Base-by-base conservation (phyloP, 2,113 vertebrate genomes). In the Chamaea fasciata region DNA sequence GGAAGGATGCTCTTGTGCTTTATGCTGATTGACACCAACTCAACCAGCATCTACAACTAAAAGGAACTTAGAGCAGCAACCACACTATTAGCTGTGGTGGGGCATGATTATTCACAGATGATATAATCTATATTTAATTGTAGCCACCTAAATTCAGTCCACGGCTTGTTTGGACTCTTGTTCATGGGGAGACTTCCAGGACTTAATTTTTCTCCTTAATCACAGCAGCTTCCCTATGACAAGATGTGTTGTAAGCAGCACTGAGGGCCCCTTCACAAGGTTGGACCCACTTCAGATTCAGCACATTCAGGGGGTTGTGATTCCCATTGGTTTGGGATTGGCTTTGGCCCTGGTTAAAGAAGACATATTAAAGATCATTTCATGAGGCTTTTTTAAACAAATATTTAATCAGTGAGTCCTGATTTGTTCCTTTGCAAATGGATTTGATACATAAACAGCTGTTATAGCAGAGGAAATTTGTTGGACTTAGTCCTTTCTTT, bases 291-390 rank as follows among this genome's bases (percentile, higher is more conserved):
- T 16, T 41, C 15, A 5, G 8, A 1, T 49, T 49, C 47, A 35
- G 1, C 24, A 41, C 6, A 2, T 27, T 47, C 3, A 7, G 15
- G 11, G 8, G 3, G 2, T 8, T 8, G 37, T 37, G 53, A 35
- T 46, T 82, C 47, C 46, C 27, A 7, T 1, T 11, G 33, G 4
- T 12, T 63, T 62, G 60, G 7, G 8, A 21, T 73, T 67, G 24
- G 2, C 49, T 84, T 73, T 4, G 3, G 20, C 18, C 1, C 21
- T 70, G 71, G 5, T 55, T 90, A 37, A 53, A 60, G 27, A 35
- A 50, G 7, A 49, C 31, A 2, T 8, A 31, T 52, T 22, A 33
- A 79, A 31, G 7, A 62, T 35, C 18, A 2, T 44, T 68, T 75
- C 23, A 5, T 11, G 7, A 81, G 10, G 15, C 16, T 62, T 88